A percentile compares a stretch with the other conserved stretches of the same genome.
Conservation (phyloP, 2,888 invertebrate genomes). For the Chymomyza procnemis region DNA sequence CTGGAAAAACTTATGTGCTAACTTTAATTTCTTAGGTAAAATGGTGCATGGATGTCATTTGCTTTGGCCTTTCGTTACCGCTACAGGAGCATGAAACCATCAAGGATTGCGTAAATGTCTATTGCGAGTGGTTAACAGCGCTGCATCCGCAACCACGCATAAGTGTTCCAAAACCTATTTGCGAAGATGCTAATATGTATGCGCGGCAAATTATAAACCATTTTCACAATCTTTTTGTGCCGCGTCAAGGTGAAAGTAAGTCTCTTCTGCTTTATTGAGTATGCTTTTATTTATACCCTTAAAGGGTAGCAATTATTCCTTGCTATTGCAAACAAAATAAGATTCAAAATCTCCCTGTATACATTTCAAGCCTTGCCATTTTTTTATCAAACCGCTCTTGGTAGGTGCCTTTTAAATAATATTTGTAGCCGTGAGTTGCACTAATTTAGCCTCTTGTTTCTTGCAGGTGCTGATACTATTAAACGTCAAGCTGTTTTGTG, state of each 20-base stretch:
- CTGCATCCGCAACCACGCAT: conserved; percentile 90
- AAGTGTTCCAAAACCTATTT: conserved; percentile 92
- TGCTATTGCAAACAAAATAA: conserved; percentile 22
- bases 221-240: conserved; percentile 95
- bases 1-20: neutral
- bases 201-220: conserved; percentile 94
- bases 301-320: conserved; percentile 2
- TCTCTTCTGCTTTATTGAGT: conserved; percentile 34
- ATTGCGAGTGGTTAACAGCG: conserved; percentile 97
- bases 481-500: conserved; percentile 96
- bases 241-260: conserved; percentile 94
- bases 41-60: conserved; percentile 92
- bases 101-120: conserved; percentile 96
- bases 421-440: neutral
- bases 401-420: conserved; percentile 80
- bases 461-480: conserved; percentile 90
- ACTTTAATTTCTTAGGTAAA: conserved; percentile 82
- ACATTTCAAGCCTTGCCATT: conserved; percentile 92
- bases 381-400: conserved; percentile 89
- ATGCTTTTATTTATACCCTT: neutral
- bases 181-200: conserved; percentile 93
- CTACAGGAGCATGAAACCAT: conserved; percentile 95
- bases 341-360: conserved; percentile 49
- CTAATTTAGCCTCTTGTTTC: conserved; percentile 3
- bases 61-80: conserved; percentile 94